These are phyloP conservation scores for Anaspis maculata DNA, from an alignment of 2,888 invertebrate species.

Conservation along the genomic window DNA sequence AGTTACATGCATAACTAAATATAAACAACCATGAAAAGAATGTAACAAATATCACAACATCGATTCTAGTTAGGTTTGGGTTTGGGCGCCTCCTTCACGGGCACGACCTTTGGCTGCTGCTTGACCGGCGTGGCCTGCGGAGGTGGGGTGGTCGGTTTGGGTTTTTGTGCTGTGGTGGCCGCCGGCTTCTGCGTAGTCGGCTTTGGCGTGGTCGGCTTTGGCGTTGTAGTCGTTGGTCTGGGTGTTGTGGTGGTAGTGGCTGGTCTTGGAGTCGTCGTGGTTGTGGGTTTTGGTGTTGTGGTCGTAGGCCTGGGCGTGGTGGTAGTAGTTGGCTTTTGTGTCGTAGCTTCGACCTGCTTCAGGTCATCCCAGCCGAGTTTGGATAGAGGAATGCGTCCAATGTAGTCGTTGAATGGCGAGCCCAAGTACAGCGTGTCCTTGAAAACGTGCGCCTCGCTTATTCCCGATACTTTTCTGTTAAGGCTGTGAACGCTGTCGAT, in stretches of 20 bases:
- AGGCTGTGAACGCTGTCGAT: constrained; percentile 58
- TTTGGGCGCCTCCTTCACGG: background rate
- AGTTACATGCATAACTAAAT: too few species aligned
- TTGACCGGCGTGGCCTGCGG: background rate
- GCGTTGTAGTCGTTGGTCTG: constrained; percentile 19
- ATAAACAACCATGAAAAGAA: too few species aligned
- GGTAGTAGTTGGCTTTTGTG: constrained; percentile 10
- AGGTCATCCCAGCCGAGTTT: constrained; percentile 40
- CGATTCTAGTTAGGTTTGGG: too few species aligned
- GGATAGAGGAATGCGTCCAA: constrained; percentile 56
- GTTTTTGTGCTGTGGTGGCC: background rate
- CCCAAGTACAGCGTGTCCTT: constrained; percentile 60
- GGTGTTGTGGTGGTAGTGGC: constrained; percentile 11
- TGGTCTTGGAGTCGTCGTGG: constrained; percentile 23
- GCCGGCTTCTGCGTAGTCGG: background rate
- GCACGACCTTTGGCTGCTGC: background rate
- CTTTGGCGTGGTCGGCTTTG: constrained; percentile 1
- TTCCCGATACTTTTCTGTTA: constrained; percentile 39
- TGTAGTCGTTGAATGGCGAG: constrained; percentile 57
- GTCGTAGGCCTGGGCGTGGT: constrained; percentile 10
- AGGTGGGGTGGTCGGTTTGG: background rate
- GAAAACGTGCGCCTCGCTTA: constrained; percentile 61
- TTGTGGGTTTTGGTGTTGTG: constrained; percentile 15
- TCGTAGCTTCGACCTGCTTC: constrained; percentile 11
- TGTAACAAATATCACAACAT: too few species aligned